A percentile compares a stretch with the other conserved stretches of the same genome.
These are phyloP conservation scores for Apocheima hispidaria DNA, from an alignment of 2,888 invertebrate species.

Conservation along the genomic window DNA sequence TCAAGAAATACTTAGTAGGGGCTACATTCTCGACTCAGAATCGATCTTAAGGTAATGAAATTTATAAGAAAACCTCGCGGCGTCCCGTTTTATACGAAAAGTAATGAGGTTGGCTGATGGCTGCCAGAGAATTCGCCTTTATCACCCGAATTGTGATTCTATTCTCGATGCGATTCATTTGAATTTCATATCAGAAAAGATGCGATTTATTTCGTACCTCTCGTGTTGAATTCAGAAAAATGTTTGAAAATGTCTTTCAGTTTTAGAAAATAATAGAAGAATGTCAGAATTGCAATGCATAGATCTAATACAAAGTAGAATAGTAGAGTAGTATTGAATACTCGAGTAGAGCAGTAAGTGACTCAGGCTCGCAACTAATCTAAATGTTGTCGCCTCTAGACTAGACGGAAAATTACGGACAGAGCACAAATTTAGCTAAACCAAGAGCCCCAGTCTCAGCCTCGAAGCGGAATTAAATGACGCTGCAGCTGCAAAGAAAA, in stretches of 20 bases:
- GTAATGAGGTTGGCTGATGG: constrained; percentile 66
- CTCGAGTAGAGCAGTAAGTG: not conserved
- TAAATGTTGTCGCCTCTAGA: constrained; percentile 42
- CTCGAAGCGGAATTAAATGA: constrained; percentile 79
- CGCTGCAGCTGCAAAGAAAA: constrained; percentile 82
- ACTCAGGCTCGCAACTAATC: constrained; percentile 26
- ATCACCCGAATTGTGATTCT: constrained; percentile 54
- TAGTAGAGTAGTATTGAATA: not conserved
- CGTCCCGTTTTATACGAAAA: constrained; percentile 65
- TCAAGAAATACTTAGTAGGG: constrained; percentile 30
- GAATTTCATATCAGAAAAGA: constrained; percentile 49
- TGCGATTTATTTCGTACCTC: constrained; percentile 24
- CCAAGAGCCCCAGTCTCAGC: constrained; percentile 65
- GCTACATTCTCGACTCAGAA: constrained; percentile 53
- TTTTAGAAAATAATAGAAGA: constrained; percentile 1
- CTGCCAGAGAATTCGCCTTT: constrained; percentile 60
- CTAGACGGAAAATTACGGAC: constrained; percentile 56
- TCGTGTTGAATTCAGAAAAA: constrained; percentile 9
- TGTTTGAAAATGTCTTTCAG: constrained; percentile 5
- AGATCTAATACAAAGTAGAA: no score
- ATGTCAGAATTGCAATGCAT: not conserved
- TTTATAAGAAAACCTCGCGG: constrained; percentile 70
- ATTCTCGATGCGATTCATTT: constrained; percentile 57
- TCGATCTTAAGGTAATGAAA: constrained; percentile 71
- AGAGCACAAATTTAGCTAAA: constrained; percentile 68